Evolutionary conservation across 2,888 invertebrate species (phyloP).

Genomic region (Dryobota labecula): DNA sequence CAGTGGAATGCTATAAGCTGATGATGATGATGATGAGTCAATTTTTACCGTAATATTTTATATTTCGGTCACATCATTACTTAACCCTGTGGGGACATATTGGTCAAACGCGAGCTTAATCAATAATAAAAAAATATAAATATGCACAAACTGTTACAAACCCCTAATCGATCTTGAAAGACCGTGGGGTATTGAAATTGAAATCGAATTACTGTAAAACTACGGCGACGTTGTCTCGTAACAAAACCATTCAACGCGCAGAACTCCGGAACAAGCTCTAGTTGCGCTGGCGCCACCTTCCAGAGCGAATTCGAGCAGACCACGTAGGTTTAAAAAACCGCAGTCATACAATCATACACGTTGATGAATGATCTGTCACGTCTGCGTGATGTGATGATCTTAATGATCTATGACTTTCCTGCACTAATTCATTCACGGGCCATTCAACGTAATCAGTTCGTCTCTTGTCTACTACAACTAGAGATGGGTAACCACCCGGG

Average conservation of each 20-base stretch:
- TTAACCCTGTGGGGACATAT: background rate
- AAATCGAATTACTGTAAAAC: slow-evolving; percentile 12
- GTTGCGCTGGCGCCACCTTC: slow-evolving; percentile 37
- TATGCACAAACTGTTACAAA: background rate
- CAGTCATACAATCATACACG: slow-evolving; percentile 20
- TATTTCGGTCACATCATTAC: background rate
- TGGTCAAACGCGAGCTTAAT: background rate
- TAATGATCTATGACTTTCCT: slow-evolving; percentile 47
- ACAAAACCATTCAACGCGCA: slow-evolving; percentile 24
- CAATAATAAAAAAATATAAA: background rate
- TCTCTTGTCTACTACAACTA: slow-evolving; percentile 26
- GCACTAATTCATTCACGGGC: slow-evolving; percentile 53
- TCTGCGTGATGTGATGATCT: slow-evolving; percentile 30
- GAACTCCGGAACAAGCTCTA: slow-evolving; percentile 20
- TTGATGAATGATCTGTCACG: slow-evolving; percentile 46
- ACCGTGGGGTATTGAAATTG: slow-evolving; percentile 18
- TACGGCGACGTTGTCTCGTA: background rate
- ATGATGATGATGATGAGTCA: too few relatives aligned
- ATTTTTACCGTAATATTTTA: background rate
- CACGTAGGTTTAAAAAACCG: slow-evolving; percentile 24
- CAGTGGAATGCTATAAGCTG: too few relatives aligned
- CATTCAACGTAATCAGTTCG: slow-evolving; percentile 47
- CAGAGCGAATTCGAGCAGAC: slow-evolving; percentile 23
- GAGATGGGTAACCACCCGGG: too few relatives aligned
- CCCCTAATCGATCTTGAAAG: slow-evolving; percentile 19